These are phyloP conservation scores for Sisyra terminalis DNA, from an alignment of 2,888 invertebrate genomes.

Conservation along the genomic window DNA sequence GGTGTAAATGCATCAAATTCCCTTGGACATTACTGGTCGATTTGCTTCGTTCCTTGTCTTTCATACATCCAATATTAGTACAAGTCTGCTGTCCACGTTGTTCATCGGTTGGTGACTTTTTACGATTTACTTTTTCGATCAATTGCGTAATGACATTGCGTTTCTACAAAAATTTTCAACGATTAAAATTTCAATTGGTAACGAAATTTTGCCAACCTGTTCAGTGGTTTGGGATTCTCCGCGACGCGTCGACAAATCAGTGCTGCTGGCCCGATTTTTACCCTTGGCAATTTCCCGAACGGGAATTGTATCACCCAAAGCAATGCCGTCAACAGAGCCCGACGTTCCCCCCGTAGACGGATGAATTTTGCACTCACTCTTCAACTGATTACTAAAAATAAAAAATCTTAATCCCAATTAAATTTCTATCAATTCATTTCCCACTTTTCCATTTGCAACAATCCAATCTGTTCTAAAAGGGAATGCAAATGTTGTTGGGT, in stretches of 20 bases:
- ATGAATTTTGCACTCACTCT: constrained; percentile 6
- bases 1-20: neutral
- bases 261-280: neutral
- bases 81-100: constrained; percentile 5
- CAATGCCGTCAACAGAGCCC: neutral
- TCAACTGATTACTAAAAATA: constrained; percentile 2
- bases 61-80: constrained; percentile 8
- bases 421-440: constrained; percentile 5
- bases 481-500: constrained; percentile 32
- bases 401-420: too few species aligned
- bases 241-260: neutral
- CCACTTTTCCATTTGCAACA: constrained; percentile 20
- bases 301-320: constrained; percentile 6
- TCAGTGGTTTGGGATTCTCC: neutral
- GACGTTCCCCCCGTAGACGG: neutral
- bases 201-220: neutral
- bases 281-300: constrained; percentile 1
- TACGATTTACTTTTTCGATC: constrained; percentile 21
- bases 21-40: constrained; percentile 13
- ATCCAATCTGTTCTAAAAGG: constrained; percentile 34
- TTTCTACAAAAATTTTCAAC: constrained; percentile 12
- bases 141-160: constrained; percentile 23
- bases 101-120: constrained; percentile 8
- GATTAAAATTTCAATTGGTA: neutral
- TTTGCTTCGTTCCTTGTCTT: constrained; percentile 24